Conservation (phyloP, 2,888 invertebrate genomes). For the Machimus rusticus region DNA sequence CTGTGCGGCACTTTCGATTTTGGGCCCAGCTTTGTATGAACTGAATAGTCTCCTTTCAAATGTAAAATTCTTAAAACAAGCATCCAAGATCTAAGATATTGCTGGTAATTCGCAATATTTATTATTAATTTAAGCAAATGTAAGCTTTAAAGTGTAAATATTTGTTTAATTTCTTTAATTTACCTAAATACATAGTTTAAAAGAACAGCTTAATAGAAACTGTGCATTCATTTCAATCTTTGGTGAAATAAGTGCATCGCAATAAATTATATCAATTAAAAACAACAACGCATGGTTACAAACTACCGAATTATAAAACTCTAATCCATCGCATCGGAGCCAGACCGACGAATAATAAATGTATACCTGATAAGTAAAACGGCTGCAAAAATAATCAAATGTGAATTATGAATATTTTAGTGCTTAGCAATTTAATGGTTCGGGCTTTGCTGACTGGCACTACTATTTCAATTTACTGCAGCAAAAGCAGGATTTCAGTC, state of each 20-base stretch:
- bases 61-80: no score
- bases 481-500: neutral
- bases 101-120: no score
- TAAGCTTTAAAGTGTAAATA: no score
- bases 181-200: no score
- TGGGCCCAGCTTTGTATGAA: no score
- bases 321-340: neutral
- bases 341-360: neutral
- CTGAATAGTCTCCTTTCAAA: no score
- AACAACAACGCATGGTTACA: neutral
- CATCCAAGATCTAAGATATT: no score
- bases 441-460: neutral
- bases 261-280: neutral
- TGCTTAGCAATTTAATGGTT: neutral
- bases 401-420: neutral
- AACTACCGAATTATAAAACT: neutral
- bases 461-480: neutral
- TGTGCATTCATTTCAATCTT: neutral
- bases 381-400: neutral
- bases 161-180: no score
- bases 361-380: neutral
- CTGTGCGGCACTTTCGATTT: no score
- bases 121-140: no score
- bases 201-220: neutral
- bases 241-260: neutral